Percentiles rank a stretch among this genome's conserved stretches.
Conservation (phyloP, 2,888 invertebrate genomes). For the Noctua comes region DNA sequence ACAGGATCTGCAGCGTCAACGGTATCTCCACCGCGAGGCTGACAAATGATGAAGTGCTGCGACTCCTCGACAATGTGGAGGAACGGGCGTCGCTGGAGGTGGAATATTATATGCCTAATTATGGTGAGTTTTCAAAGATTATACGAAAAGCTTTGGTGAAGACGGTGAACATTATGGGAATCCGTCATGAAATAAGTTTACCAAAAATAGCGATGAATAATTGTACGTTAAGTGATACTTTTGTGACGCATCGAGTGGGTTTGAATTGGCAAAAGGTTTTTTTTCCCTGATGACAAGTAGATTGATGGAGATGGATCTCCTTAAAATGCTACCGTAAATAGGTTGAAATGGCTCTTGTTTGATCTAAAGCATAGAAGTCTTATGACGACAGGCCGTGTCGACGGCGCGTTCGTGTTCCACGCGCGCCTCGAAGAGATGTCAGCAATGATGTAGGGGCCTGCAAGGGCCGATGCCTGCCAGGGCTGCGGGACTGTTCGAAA, state of each 20-base stretch:
- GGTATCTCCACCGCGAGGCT: slow-evolving; percentile 94
- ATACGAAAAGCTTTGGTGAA: neutral
- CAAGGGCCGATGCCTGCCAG: too few species aligned
- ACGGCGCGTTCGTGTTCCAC: too few species aligned
- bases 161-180: neutral
- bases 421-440: too few species aligned
- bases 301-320: neutral
- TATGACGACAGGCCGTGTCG: too few species aligned
- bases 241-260: neutral
- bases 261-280: neutral
- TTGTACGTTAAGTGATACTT: neutral
- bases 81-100: slow-evolving; percentile 94
- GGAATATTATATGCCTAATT: slow-evolving; percentile 95
- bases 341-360: neutral
- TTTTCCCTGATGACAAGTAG: neutral
- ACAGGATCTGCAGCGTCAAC: slow-evolving; percentile 95
- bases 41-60: slow-evolving; percentile 94
- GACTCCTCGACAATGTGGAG: slow-evolving; percentile 93
- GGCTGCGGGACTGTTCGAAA: too few species aligned
- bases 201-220: neutral
- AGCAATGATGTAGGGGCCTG: too few species aligned
- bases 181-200: neutral
- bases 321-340: neutral
- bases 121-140: slow-evolving; percentile 90
- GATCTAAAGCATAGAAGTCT: too few species aligned